Conservation (phyloP, 30 jellyfish, hydroid and myxozoan genomes). For the Chrysaora quinquecirrha region DNA sequence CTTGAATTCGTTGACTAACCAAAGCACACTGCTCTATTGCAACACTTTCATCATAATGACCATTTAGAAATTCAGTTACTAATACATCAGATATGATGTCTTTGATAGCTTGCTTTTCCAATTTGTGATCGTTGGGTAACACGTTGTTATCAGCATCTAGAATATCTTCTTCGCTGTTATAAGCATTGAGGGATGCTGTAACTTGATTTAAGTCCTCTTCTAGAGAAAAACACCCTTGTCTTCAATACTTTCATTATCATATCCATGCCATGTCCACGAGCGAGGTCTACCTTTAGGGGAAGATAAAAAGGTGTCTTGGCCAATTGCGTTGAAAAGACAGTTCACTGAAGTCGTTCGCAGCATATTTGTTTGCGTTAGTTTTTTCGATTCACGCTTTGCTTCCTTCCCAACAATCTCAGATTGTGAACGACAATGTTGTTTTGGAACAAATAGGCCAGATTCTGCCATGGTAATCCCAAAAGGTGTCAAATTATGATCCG, state of each 20-base stretch:
- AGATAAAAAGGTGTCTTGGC: slow-evolving; percentile 37
- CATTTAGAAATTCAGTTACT: slow-evolving; percentile 65
- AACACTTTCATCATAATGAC: slow-evolving; percentile 45
- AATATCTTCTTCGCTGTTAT: slow-evolving; percentile 49
- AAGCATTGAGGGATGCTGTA: slow-evolving; percentile 14
- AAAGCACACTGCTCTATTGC: slow-evolving; percentile 72
- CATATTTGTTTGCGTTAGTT: neutral
- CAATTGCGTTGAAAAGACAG: slow-evolving; percentile 50
- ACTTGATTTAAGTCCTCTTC: slow-evolving; percentile 11
- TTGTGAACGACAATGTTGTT: slow-evolving; percentile 53
- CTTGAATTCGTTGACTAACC: slow-evolving; percentile 69
- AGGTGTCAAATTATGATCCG: no score
- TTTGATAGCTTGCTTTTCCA: slow-evolving; percentile 59
- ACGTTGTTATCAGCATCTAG: slow-evolving; percentile 36
- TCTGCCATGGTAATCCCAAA: neutral
- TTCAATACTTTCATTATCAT: slow-evolving; percentile 1
- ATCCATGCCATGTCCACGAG: slow-evolving; percentile 85
- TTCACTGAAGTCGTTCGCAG: slow-evolving; percentile 51
- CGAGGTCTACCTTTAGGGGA: slow-evolving; percentile 67
- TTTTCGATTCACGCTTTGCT: slow-evolving; percentile 28
- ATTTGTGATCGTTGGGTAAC: slow-evolving; percentile 14
- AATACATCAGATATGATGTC: slow-evolving; percentile 71
- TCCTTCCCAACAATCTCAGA: slow-evolving; percentile 47
- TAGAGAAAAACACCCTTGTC: slow-evolving; percentile 27
- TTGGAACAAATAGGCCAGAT: neutral